Base-by-base conservation (phyloP, 2,113 vertebrate genomes). In the Lontra canadensis region DNA sequence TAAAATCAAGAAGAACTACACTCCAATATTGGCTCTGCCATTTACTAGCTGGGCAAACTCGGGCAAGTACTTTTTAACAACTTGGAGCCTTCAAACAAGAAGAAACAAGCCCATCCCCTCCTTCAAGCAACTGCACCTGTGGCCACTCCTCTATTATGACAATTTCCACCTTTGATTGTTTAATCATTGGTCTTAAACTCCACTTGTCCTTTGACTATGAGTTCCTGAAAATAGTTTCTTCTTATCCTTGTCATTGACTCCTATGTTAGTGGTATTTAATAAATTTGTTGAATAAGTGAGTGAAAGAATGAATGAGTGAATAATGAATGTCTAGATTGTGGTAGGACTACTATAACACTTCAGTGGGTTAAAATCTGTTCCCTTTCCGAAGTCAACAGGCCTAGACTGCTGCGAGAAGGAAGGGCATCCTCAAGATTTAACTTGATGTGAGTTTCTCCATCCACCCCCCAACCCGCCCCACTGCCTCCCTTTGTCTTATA, bases 1-100 rank as follows among this genome's bases (percentile, higher is more conserved):
- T 23, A 8, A 42, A 4, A 14, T 47, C 71, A 13, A 85, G 31
- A 0, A 0, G 26, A 39, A 39, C 3, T 9, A 1, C 18, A 6
- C 17, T 74, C n/a, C 23, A 39, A 1, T 17, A 14, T 52, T 36
- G n/a, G 79, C 78, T 44, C 36, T 23, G 0, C 52, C 78, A 15
- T 39, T 84, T 34, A 57, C 4, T 2, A 44, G 52, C 71, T 55
- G 73, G 52, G 59, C 1, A 29, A 95, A 65, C 49, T 57, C 6
- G 0, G 31, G 25, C 47, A 82, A 57, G 18, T 44, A 29, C 34
- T 79, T 95, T 55, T 52, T 44, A 86, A 79, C 44, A 73, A 74
- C 8, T 7, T 29, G 49, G 34, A 89, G 12, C 34, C 74, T 87
- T 90, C 74, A 57, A 55, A n/a, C 69, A 10, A 91, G 20, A 84